phyloP scores from a whole-genome alignment of 2,888 invertebrate genomes.

The Drosophila maculinotata region DNA sequence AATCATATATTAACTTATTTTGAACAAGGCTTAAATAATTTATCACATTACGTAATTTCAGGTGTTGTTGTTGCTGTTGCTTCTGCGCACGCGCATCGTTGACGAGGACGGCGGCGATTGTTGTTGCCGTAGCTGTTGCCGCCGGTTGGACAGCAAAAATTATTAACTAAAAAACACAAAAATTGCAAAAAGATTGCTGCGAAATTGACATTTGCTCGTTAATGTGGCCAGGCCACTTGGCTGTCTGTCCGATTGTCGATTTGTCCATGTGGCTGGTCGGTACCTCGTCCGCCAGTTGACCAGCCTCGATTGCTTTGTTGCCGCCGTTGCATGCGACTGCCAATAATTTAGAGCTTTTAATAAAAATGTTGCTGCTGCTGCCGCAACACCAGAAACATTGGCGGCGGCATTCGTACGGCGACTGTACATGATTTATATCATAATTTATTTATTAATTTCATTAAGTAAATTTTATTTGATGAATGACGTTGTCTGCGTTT shows the following conservation, averaged over 20 bases:
- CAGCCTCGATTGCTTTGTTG: conserved; percentile 68
- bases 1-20: conserved; percentile 66
- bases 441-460: conserved; percentile 81
- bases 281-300: conserved; percentile 37
- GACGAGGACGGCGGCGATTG: conserved; percentile 17
- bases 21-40: conserved; percentile 56
- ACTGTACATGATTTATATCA: conserved; percentile 79
- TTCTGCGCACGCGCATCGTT: conserved; percentile 53
- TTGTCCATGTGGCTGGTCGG: conserved; percentile 27
- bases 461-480: conserved; percentile 80
- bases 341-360: conserved; percentile 80
- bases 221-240: conserved; percentile 65
- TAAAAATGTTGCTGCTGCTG: conserved; percentile 68
- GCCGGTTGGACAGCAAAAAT: conserved; percentile 63
- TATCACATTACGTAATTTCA: conserved; percentile 64
- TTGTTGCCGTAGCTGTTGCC: conserved; percentile 40
- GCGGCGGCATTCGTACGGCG: conserved; percentile 47
- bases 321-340: conserved; percentile 75
- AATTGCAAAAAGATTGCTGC: conserved; percentile 77
- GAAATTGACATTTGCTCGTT: conserved; percentile 79
- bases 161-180: conserved; percentile 70
- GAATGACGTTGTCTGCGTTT: conserved; percentile 70
- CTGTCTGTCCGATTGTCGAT: conserved; percentile 16
- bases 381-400: conserved; percentile 44
- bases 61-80: conserved; percentile 27